Base-by-base conservation (phyloP, 2,797 vertebrate genomes). In the Tauraco hartlaubi region DNA sequence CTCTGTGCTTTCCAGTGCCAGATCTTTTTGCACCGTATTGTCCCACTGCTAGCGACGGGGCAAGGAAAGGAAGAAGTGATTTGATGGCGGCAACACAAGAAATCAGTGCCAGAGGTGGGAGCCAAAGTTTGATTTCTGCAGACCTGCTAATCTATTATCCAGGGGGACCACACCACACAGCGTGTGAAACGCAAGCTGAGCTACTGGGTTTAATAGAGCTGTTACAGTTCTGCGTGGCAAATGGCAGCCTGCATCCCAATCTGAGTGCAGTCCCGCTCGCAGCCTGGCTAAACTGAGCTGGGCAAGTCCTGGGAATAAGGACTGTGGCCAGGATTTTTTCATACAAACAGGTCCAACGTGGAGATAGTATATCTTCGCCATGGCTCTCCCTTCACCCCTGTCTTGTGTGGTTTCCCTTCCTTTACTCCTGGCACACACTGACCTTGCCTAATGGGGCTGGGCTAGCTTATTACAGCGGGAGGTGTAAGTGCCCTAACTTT, bases 141-240 rank as follows among this genome's bases (percentile, higher is more conserved):
- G 72, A 15, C 35, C 35, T 63, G 51, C 37, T 92, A 25, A 58
- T 82, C 58, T 82, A 14, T 61, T 61, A 35, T 67, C 56, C 41
- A 39, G 35, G 26, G 37, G n/a, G 46, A 59, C 78, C 79, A 48
- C 55, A 43, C 20, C 41, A 58, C 18, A 21, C 0, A 0, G 26
- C 5, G 0, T 23, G 33, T 68, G 85, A 74, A 54, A 41, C 4
- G 2, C 78, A 67, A 63, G 67, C 37, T 62, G 67, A 93, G 58
- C 46, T 20, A 54, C 18, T 0, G 0, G 37, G 26, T 88, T 76
- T 81, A 61, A 72, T 49, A 90, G 83, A 81, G 66, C 68, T 86
- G 62, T 48, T 81, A 37, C n/a, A 58, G 62, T 85, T 88, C 59
- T 75, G 48, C 6, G 1, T 51, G 61, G 85, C 51, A 78, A 86